Base-by-base conservation (phyloP, 2,797 vertebrate genomes). In the Vultur gryphus region DNA sequence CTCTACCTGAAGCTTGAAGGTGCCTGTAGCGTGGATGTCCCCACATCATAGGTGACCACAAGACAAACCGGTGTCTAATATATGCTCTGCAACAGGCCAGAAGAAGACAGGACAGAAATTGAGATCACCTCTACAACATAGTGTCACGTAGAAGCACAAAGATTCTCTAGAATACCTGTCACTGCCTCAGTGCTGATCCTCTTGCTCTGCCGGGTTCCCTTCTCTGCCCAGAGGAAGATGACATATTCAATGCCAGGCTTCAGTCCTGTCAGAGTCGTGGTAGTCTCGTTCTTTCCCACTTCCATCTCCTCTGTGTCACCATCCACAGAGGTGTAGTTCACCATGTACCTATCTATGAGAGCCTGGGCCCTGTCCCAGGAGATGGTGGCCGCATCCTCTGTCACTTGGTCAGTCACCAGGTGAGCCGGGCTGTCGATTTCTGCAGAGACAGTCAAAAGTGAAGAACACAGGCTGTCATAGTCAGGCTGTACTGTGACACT, bases 151-250 rank as follows among this genome's bases (percentile, higher is more conserved):
- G 69, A 61, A 80, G 9, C 10, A 66, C 21, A 35, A 35, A 70
- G 52, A 80, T 80, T 84, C 69, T 57, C 49, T 54, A 14, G 21
- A 48, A 80, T 90, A 98, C 98, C 98, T 98, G 98, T 99, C 93
- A 98, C 97, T 29, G 98, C 97, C 90, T 96, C 92, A 21, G 98
- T 97, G 18, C 97, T 95, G 43, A 85, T 97, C 96, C 97, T 98
- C 96, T 64, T 98, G 98, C 98, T 99, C 90, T 84, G 92, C 89
- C 44, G 91, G 88, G 55, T 87, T 65, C 97, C 98, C n/a, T 97
- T 98, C 78, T 98, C 78, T 69, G 98, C 98, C 98, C 98, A 98
- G 81, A 98, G 64, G 69, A 97, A 88, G 94, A 98, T 95, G n/a
- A 97, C 97, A 94, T 98, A 98, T 89, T 98, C 67, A 72, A 96